phyloP scores from a whole-genome alignment of 2,888 invertebrate species.

The Amphipyra berbera region DNA sequence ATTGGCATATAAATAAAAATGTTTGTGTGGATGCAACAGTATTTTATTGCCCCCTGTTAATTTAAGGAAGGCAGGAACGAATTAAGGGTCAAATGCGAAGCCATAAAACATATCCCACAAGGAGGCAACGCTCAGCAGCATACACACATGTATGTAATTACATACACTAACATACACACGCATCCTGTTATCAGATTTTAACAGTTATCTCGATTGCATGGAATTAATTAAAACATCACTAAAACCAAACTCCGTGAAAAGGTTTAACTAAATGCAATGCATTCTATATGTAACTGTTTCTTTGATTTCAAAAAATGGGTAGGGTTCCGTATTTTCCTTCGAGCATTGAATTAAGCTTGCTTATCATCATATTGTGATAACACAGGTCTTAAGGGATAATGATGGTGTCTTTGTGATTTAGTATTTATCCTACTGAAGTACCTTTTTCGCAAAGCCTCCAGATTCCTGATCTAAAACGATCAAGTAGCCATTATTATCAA shows the following conservation, averaged over 20 bases:
- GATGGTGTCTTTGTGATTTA: too few relatives aligned
- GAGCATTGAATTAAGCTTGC: neutral
- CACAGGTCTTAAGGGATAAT: too few relatives aligned
- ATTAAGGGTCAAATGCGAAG: slow-evolving; percentile 52
- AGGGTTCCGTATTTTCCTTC: slow-evolving; percentile 24
- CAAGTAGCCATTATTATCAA: too few relatives aligned
- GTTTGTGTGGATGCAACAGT: slow-evolving; percentile 31
- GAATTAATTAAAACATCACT: slow-evolving; percentile 67
- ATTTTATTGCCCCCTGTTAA: slow-evolving; percentile 49
- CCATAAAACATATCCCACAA: slow-evolving; percentile 53
- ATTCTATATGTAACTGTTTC: slow-evolving; percentile 50
- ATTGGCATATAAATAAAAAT: slow-evolving; percentile 45
- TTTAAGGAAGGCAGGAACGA: slow-evolving; percentile 36
- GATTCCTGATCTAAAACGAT: too few relatives aligned
- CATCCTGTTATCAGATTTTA: slow-evolving; percentile 54
- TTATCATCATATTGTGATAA: neutral
- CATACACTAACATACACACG: slow-evolving; percentile 23
- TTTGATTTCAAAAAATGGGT: slow-evolving; percentile 12
- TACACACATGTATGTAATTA: slow-evolving; percentile 32
- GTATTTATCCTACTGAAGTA: too few relatives aligned
- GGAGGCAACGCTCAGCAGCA: slow-evolving; percentile 31
- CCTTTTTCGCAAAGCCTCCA: too few relatives aligned
- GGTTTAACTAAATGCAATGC: slow-evolving; percentile 40
- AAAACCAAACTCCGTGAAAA: slow-evolving; percentile 53
- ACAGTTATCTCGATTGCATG: slow-evolving; percentile 63